phyloP scores from a whole-genome alignment of 2,113 vertebrate species.

The Elephantulus edwardii region DNA sequence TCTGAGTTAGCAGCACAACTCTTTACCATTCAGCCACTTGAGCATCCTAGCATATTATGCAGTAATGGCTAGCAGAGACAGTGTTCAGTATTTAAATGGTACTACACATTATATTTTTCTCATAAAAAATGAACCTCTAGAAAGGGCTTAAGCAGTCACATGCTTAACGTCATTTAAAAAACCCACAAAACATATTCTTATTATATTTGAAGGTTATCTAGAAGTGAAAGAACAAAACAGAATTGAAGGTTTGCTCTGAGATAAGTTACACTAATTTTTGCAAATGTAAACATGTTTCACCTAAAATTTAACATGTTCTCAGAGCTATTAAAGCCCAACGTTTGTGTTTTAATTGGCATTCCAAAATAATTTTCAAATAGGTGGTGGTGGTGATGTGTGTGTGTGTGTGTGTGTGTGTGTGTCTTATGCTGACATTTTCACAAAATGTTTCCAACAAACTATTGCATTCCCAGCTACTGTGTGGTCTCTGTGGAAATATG shows the following conservation, averaged over 20 bases:
- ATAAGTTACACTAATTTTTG: slow-evolving; percentile 53
- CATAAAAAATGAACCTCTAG: background rate
- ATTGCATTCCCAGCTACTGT: slow-evolving; percentile 34
- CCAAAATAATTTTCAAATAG: slow-evolving; percentile 48
- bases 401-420: too few relatives aligned
- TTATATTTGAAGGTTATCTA: slow-evolving; percentile 41
- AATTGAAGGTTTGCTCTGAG: slow-evolving; percentile 51
- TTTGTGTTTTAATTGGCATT: slow-evolving; percentile 48
- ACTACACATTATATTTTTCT: background rate
- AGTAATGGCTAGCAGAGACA: background rate
- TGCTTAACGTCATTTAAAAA: background rate
- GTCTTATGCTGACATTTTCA: slow-evolving; percentile 9
- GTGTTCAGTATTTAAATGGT: background rate
- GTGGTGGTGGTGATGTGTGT: too few relatives aligned
- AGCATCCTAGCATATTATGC: too few relatives aligned
- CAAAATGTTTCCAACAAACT: slow-evolving; percentile 47
- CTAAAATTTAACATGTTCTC: slow-evolving; percentile 57
- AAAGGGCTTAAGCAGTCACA: background rate
- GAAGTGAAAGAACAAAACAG: slow-evolving; percentile 38
- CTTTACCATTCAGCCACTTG: too few relatives aligned
- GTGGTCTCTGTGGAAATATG: slow-evolving; percentile 50
- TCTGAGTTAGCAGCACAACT: too few relatives aligned
- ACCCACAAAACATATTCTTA: slow-evolving; percentile 6
- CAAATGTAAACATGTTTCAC: slow-evolving; percentile 55
- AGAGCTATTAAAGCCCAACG: slow-evolving; percentile 49